phyloP scores from a whole-genome alignment of 2,113 vertebrate species.

The Gasterosteus nipponicus region DNA sequence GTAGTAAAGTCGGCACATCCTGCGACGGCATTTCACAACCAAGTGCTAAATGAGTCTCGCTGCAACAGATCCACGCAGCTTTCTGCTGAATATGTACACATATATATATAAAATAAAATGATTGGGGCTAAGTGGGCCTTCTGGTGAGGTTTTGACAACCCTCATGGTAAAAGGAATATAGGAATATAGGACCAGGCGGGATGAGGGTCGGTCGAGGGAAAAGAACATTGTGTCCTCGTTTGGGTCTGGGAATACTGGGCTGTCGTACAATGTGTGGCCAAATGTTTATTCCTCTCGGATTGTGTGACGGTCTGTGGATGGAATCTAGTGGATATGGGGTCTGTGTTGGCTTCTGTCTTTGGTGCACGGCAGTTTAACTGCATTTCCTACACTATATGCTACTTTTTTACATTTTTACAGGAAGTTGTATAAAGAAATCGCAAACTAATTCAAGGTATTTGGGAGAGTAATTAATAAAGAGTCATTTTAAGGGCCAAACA shows the following conservation, averaged over 20 bases:
- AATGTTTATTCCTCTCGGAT: slow-evolving; percentile 2
- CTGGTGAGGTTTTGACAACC: background rate
- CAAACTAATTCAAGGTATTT: background rate
- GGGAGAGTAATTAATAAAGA: background rate
- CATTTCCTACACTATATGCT: background rate
- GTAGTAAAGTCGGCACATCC: slow-evolving; percentile 33
- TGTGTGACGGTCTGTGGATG: slow-evolving; percentile 1
- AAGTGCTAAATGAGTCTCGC: background rate
- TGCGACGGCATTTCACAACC: background rate
- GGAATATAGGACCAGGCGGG: background rate
- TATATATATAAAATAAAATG: background rate
- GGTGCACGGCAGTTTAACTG: background rate
- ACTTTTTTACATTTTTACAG: background rate
- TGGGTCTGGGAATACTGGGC: slow-evolving; percentile 2
- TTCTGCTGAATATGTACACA: background rate
- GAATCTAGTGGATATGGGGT: background rate
- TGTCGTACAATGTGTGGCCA: background rate
- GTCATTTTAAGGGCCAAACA: background rate
- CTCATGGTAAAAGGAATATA: background rate
- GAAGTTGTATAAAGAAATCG: background rate
- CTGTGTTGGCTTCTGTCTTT: background rate
- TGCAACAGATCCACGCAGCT: background rate
- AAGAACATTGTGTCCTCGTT: slow-evolving; percentile 33
- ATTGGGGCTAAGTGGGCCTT: background rate
- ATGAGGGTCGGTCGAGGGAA: background rate